phyloP scores from a whole-genome alignment of 30 jellyfish, hydroid and myxozoan species.

The Sanderia malayensis region DNA sequence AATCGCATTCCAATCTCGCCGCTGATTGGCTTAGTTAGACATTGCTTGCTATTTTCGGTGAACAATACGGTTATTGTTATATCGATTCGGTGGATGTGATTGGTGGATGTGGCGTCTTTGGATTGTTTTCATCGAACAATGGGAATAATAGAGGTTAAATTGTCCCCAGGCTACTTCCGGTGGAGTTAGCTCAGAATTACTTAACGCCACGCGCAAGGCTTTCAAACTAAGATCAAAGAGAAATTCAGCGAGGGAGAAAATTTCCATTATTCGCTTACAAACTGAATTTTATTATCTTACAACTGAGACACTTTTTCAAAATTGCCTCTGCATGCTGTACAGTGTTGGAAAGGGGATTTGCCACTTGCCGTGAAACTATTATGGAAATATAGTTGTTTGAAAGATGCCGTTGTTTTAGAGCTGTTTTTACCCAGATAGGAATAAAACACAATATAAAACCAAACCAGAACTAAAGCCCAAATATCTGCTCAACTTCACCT shows the following conservation, averaged over 20 bases:
- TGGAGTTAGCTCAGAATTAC: conserved; percentile 54
- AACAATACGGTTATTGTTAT: too few relatives aligned
- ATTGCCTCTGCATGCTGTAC: conserved; percentile 33
- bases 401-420: too few relatives aligned
- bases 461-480: too few relatives aligned
- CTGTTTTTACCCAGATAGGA: too few relatives aligned
- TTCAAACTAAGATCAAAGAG: conserved; percentile 13
- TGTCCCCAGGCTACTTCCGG: conserved; percentile 70
- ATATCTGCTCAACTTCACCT: too few relatives aligned
- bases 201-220: conserved; percentile 64
- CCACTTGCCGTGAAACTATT: too few relatives aligned
- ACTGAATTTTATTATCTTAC: too few relatives aligned
- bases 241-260: conserved; percentile 30
- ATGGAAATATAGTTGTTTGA: too few relatives aligned
- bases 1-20: conserved; percentile 45
- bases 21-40: conserved; percentile 3
- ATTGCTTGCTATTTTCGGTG: too few relatives aligned
- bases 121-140: background rate
- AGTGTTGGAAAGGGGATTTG: too few relatives aligned
- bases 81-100: conserved; percentile 13
- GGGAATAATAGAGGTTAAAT: conserved; percentile 35
- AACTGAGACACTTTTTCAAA: too few relatives aligned
- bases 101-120: conserved; percentile 55
- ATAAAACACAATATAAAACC: too few relatives aligned
- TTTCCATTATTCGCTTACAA: background rate